Evolutionary conservation across 2,888 invertebrate species (phyloP).

Genomic region (Coelopa pilipes): DNA sequence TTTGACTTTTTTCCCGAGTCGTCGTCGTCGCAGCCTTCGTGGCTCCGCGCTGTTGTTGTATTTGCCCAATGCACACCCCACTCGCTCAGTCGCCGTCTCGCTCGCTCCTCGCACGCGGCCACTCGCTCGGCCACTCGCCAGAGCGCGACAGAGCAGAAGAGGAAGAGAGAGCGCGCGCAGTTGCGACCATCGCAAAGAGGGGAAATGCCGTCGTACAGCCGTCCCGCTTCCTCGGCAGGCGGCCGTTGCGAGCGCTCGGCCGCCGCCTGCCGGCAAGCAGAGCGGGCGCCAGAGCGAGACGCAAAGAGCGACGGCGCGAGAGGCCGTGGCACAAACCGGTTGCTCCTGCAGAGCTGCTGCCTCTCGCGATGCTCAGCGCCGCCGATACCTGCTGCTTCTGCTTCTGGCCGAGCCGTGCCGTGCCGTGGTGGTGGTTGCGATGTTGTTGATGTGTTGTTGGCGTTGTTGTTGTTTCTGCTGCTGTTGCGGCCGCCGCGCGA

Average conservation of each 20-base stretch:
- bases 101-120: background rate
- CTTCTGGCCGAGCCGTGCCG: slow-evolving; percentile 7
- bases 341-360: slow-evolving; percentile 38
- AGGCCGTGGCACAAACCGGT: slow-evolving; percentile 42
- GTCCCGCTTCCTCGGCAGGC: background rate
- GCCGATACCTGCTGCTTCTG: slow-evolving; percentile 41
- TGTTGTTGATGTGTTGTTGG: no score
- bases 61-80: slow-evolving; percentile 7
- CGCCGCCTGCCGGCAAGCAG: background rate
- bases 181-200: slow-evolving; percentile 20
- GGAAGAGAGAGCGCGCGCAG: slow-evolving; percentile 23
- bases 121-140: background rate
- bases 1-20: slow-evolving; percentile 40
- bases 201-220: background rate
- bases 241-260: background rate
- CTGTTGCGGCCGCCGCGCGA: slow-evolving; percentile 44
- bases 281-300: background rate
- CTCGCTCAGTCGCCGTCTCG: background rate
- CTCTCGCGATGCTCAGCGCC: slow-evolving; percentile 2
- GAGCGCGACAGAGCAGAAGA: background rate
- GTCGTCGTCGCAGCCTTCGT: background rate
- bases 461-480: slow-evolving; percentile 9
- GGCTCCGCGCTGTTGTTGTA: background rate
- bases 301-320: slow-evolving; percentile 24
- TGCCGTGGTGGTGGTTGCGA: no score